A percentile compares a stretch with the other conserved stretches of the same genome.
phyloP scores from a whole-genome alignment of 2,888 invertebrate species.

The Poecilobothrus nobilitatus region DNA sequence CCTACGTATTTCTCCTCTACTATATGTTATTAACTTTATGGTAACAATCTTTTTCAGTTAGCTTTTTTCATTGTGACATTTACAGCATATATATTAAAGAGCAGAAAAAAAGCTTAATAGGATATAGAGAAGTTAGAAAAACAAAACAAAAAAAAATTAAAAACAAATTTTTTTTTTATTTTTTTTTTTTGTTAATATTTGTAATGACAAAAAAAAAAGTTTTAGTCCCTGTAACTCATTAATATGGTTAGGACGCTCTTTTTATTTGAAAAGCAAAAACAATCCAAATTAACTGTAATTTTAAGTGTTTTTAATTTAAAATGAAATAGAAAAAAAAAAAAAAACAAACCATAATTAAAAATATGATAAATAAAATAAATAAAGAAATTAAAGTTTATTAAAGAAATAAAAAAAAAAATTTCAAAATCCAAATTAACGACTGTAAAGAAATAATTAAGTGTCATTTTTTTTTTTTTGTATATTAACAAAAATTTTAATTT shows the following conservation, averaged over 20 bases:
- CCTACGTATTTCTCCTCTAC: background rate
- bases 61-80: background rate
- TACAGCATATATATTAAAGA: background rate
- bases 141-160: background rate
- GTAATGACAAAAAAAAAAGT: background rate
- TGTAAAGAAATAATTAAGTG: too few relatives aligned
- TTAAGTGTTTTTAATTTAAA: background rate
- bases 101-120: slow-evolving; percentile 2
- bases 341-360: background rate
- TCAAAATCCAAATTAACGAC: too few relatives aligned
- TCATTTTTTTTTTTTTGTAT: too few relatives aligned
- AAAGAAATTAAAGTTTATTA: too few relatives aligned
- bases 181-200: background rate
- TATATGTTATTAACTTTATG: slow-evolving; percentile 2
- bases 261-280: background rate
- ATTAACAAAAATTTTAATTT: too few relatives aligned
- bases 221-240: slow-evolving; percentile 4
- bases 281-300: background rate
- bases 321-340: background rate
- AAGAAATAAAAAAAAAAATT: too few relatives aligned
- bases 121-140: background rate
- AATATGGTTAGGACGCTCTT: slow-evolving; percentile 2
- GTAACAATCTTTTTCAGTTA: background rate
- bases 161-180: background rate
- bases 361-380: too few relatives aligned